phyloP scores from a whole-genome alignment of 2,888 invertebrate species.

The Lapara coniferarum region DNA sequence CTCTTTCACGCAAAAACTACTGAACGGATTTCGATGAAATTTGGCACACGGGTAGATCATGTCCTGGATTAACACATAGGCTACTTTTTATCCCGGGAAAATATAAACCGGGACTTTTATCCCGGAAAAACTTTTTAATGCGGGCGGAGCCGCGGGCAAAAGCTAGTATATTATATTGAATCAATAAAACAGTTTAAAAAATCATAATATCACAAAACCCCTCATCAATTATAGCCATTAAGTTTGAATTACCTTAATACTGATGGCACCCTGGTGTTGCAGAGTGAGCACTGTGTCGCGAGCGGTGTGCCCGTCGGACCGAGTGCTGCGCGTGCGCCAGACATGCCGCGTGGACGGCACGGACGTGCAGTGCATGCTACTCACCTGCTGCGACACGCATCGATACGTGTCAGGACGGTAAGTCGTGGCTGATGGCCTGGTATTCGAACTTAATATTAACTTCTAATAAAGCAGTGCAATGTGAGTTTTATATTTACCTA shows the following conservation, averaged over 20 bases:
- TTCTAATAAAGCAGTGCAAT: no score
- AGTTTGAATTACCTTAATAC: neutral
- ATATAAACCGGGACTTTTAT: no score
- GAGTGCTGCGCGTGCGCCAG: constrained; percentile 84
- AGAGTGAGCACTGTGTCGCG: constrained; percentile 52
- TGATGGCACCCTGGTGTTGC: constrained; percentile 36
- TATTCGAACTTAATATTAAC: no score
- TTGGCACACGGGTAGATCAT: no score
- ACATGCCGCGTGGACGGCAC: constrained; percentile 83
- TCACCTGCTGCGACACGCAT: constrained; percentile 86
- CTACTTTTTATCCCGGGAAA: no score
- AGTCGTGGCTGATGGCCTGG: constrained; percentile 31
- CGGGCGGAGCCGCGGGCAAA: no score
- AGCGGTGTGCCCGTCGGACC: constrained; percentile 83
- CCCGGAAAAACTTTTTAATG: no score
- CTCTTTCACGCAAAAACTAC: no score
- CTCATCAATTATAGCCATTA: neutral
- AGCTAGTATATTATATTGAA: no score
- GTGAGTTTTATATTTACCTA: no score
- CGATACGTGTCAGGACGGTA: constrained; percentile 85
- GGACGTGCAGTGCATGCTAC: constrained; percentile 85
- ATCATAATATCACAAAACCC: neutral
- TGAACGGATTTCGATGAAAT: no score
- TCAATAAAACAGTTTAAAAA: neutral
- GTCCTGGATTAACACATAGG: no score